Percentiles rank a stretch among this genome's conserved stretches.
These are phyloP conservation scores for Camelus bactrianus DNA, from an alignment of 2,113 vertebrate genomes.

Conservation along the genomic window DNA sequence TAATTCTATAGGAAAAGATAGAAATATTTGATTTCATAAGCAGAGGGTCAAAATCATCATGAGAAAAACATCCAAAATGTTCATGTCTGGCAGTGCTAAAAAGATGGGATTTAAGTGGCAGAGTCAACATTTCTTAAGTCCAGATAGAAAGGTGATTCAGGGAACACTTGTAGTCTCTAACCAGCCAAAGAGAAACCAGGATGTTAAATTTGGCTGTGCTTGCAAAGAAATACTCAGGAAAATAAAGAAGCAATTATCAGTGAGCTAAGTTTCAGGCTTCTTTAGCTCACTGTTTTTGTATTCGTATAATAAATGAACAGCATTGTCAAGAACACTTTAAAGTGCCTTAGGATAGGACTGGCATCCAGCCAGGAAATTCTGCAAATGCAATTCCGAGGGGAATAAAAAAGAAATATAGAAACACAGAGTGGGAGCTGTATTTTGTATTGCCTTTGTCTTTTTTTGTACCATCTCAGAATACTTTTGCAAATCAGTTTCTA, in stretches of 20 bases:
- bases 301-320: background rate
- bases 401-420: constrained; percentile 61
- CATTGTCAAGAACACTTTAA: constrained; percentile 45
- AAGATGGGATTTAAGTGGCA: background rate
- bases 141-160: background rate
- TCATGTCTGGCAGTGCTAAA: background rate
- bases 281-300: constrained; percentile 34
- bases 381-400: constrained; percentile 8
- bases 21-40: background rate
- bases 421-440: background rate
- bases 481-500: constrained; percentile 11
- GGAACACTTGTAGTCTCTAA: background rate
- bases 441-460: constrained; percentile 63
- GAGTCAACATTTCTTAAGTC: too few species aligned
- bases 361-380: constrained; percentile 50
- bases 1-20: background rate
- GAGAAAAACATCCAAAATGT: background rate
- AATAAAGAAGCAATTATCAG: constrained; percentile 58
- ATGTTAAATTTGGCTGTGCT: constrained; percentile 3
- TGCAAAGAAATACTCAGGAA: constrained; percentile 28
- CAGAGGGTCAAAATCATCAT: background rate
- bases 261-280: constrained; percentile 25
- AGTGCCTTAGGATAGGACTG: constrained; percentile 7
- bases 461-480: background rate
- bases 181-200: background rate